Base-by-base conservation (phyloP, 2,797 vertebrate species). In the Ptychobarbus kaznakovi region DNA sequence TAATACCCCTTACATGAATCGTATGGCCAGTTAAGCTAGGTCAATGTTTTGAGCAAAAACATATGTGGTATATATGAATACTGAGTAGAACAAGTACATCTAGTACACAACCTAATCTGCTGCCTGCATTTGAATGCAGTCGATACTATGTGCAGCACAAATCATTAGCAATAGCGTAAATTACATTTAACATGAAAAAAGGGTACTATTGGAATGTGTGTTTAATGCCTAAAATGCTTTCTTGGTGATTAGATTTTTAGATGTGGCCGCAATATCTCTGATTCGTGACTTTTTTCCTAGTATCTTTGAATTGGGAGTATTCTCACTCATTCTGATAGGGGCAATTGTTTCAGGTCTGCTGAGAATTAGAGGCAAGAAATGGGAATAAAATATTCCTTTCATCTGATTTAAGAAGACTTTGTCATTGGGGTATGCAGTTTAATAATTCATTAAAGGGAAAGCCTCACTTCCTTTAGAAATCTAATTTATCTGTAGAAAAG, bases 401-500 rank as follows among this genome's bases (percentile, higher is more conserved):
- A 86, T 74, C 66, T 80, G 44, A 68, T 32, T 86, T 86, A 82
- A 74, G 77, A 51, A 76, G 87, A 82, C 78, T 76, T 86, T 69
- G 75, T 83, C 49, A 73, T 80, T 77, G 69, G 78, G 73, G 77
- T 42, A 65, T 73, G 58, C 38, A 83, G 76, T 86, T 85, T 86
- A 86, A 83, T 78, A 85, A 86, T 85, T 86, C 80, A 88, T 85
- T 90, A 83, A 83, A 80, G 82, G 74, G 74, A 82, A 87, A 89
- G 74, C 72, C 74, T 69, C 20, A 10, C 81, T 84, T 80, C 63
- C 80, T 84, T 86, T 58, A 53, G 75, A 86, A 86, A 82, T 78
- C 79, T 72, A 51, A 83, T 88, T 86, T 81, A 83, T 87, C 88
- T 85, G 32, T 38, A 35, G 32, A n/a, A 69, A 82, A 68, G 79